These are phyloP conservation scores for Liposcelis brunnea DNA, from an alignment of 2,888 invertebrate genomes.

Conservation along the genomic window DNA sequence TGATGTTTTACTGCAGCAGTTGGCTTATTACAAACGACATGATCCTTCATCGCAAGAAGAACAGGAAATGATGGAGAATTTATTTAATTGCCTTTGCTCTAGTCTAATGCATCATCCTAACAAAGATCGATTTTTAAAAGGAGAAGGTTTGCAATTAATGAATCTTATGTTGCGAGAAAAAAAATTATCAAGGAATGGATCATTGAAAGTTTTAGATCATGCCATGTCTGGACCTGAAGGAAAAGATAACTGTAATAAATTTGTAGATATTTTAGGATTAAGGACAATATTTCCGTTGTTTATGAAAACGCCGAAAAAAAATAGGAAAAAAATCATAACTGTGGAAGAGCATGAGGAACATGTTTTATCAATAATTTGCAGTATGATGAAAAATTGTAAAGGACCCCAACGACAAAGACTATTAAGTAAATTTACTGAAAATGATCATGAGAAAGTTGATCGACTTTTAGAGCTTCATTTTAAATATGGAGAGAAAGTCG, in stretches of 20 bases:
- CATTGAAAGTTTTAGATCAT: conserved; percentile 92
- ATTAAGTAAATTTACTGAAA: conserved; percentile 90
- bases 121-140: conserved; percentile 80
- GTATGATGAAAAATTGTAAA: conserved; percentile 82
- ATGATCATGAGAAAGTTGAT: conserved; percentile 96
- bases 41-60: conserved; percentile 86
- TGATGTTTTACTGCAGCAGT: conserved; percentile 85
- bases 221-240: conserved; percentile 90
- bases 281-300: conserved; percentile 95
- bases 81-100: conserved; percentile 91
- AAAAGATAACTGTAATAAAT: conserved; percentile 89
- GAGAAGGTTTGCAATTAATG: conserved; percentile 97
- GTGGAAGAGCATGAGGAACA: conserved; percentile 90
- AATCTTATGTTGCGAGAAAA: conserved; percentile 93
- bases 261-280: conserved; percentile 92
- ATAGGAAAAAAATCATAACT: conserved; percentile 57
- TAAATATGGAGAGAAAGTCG: conserved; percentile 88
- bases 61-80: conserved; percentile 96
- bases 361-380: conserved; percentile 81
- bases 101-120: conserved; percentile 77
- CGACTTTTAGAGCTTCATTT: conserved; percentile 90
- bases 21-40: conserved; percentile 87
- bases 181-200: conserved; percentile 89
- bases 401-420: conserved; percentile 80
- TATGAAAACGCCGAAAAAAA: conserved; percentile 93